These are phyloP conservation scores for Aphis gossypii DNA, from an alignment of 1,140 invertebrate genomes.

Conservation along the genomic window DNA sequence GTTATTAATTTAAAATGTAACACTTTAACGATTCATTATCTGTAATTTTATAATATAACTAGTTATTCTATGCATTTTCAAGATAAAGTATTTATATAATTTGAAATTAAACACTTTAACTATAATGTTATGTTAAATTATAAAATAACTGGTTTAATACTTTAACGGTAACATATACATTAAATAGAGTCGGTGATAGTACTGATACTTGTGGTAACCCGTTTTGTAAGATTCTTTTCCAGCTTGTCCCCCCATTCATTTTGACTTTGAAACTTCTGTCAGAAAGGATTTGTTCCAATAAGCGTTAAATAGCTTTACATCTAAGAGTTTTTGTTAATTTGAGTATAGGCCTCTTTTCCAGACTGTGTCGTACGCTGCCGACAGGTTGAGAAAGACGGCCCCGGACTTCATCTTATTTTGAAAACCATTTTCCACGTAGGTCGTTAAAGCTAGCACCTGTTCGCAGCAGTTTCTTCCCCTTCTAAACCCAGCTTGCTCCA, in stretches of 20 bases:
- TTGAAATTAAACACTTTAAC: too few relatives aligned
- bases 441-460: neutral
- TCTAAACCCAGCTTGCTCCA: slow-evolving; percentile 26
- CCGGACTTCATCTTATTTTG: slow-evolving; percentile 20
- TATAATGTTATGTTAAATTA: too few relatives aligned
- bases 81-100: too few relatives aligned
- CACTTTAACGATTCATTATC: too few relatives aligned
- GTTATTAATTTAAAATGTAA: too few relatives aligned
- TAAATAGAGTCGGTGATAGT: neutral
- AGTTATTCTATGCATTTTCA: too few relatives aligned
- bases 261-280: slow-evolving; percentile 53
- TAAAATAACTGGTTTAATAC: too few relatives aligned
- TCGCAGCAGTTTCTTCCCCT: neutral
- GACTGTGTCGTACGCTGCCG: neutral
- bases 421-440: slow-evolving; percentile 39
- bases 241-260: neutral
- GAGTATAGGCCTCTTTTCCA: neutral
- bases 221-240: slow-evolving; percentile 36
- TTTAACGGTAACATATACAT: too few relatives aligned
- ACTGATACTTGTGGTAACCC: slow-evolving; percentile 56
- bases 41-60: too few relatives aligned
- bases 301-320: too few relatives aligned
- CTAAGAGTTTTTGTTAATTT: neutral
- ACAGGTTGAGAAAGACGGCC: neutral
- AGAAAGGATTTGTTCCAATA: slow-evolving; percentile 56